Conservation (phyloP, 2,797 vertebrate genomes). For the Lepus townsendii region DNA sequence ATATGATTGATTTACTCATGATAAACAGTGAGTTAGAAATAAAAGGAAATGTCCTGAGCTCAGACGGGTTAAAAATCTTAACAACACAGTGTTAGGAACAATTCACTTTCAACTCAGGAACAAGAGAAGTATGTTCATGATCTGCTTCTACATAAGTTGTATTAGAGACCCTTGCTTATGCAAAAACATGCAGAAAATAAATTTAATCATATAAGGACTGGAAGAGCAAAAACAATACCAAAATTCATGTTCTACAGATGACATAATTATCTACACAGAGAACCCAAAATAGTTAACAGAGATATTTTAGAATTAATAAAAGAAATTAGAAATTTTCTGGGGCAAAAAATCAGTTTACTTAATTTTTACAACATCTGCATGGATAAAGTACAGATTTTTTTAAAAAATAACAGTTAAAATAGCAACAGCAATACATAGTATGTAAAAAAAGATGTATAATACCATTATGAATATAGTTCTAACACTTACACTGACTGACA, state of each 20-base stretch:
- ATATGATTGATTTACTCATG: conserved; percentile 12
- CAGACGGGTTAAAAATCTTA: neutral
- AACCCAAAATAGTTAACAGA: neutral
- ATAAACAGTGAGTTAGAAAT: conserved; percentile 28
- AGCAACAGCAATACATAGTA: neutral
- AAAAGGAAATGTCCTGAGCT: neutral
- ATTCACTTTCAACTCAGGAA: neutral
- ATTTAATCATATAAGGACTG: neutral
- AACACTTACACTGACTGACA: neutral
- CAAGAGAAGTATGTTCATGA: neutral
- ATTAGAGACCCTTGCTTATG: neutral
- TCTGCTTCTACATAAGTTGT: neutral
- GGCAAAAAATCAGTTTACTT: conserved; percentile 34
- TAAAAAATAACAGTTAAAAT: neutral
- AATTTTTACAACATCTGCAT: neutral
- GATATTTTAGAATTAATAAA: conserved; percentile 5
- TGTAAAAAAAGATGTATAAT: neutral
- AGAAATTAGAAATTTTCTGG: neutral
- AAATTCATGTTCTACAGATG: neutral
- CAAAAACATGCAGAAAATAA: neutral
- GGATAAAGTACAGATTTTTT: neutral
- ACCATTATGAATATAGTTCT: neutral
- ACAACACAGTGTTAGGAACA: neutral
- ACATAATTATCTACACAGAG: conserved; percentile 32
- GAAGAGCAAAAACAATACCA: neutral